phyloP scores from a whole-genome alignment of 2,797 vertebrate species.

The Rhinichthys osculus region DNA sequence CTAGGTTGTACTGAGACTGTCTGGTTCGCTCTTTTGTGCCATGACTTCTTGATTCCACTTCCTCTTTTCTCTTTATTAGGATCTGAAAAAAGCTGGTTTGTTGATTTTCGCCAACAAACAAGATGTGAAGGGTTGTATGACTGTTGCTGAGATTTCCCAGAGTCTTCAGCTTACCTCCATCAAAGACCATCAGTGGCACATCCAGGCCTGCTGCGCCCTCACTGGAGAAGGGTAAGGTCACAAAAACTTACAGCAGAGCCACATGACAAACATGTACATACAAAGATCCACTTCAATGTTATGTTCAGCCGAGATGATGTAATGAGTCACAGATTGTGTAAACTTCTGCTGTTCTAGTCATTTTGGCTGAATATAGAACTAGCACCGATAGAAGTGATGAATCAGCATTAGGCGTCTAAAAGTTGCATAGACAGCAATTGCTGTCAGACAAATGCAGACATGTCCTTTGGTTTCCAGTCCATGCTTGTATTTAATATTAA shows the following conservation, averaged over 20 bases:
- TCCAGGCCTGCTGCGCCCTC: constrained; percentile 98
- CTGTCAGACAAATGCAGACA: constrained; percentile 1
- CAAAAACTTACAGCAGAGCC: neutral
- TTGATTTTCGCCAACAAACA: constrained; percentile 99
- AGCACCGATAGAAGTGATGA: neutral
- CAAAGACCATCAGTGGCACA: constrained; percentile 99
- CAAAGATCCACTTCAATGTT: neutral
- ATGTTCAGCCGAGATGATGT: neutral
- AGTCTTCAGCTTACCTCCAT: constrained; percentile 96
- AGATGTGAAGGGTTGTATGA: constrained; percentile 98
- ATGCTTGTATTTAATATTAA: neutral
- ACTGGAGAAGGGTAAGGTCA: constrained; percentile 94
- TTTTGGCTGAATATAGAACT: neutral
- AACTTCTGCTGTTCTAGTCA: neutral
- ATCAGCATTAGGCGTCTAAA: neutral
- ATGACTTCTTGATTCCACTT: neutral
- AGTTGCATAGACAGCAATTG: neutral
- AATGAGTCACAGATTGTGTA: neutral
- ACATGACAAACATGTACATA: neutral
- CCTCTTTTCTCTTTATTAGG: constrained; percentile 73
- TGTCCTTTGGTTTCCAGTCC: neutral
- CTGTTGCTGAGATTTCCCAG: constrained; percentile 97
- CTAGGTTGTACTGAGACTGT: neutral
- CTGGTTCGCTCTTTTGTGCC: neutral
- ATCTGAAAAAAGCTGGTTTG: constrained; percentile 93